These are phyloP conservation scores for Conopomorpha cramerella DNA, from an alignment of 1,140 invertebrate species.

Conservation along the genomic window DNA sequence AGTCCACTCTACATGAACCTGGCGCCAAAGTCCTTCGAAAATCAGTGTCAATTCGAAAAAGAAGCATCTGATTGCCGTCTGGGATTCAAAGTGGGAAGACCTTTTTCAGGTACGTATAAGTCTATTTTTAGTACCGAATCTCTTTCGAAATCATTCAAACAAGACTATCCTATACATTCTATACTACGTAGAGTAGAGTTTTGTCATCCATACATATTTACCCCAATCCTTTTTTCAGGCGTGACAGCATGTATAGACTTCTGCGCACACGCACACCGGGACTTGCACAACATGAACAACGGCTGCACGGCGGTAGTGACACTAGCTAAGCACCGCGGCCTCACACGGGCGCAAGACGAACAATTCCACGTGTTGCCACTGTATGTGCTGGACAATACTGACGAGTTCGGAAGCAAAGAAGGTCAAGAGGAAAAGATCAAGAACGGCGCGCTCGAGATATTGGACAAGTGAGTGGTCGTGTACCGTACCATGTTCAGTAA, in stretches of 20 bases:
- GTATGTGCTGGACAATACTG: constrained; percentile 87
- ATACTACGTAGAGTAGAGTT: neutral
- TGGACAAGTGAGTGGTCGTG: constrained; percentile 79
- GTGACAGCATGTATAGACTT: constrained; percentile 96
- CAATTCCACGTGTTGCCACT: constrained; percentile 93
- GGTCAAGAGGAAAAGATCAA: constrained; percentile 83
- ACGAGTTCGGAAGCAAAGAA: constrained; percentile 87
- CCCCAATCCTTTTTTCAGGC: too few species aligned
- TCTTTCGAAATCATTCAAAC: neutral
- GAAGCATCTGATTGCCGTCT: constrained; percentile 88
- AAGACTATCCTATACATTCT: too few species aligned
- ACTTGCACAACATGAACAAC: constrained; percentile 96
- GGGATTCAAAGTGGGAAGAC: constrained; percentile 81
- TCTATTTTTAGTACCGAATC: neutral
- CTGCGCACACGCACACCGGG: constrained; percentile 93
- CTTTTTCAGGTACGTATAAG: constrained; percentile 73
- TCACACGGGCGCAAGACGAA: constrained; percentile 83
- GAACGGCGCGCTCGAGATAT: constrained; percentile 81
- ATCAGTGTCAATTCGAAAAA: constrained; percentile 89
- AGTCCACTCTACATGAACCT: constrained; percentile 85
- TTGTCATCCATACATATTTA: neutral
- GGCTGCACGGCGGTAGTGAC: constrained; percentile 95
- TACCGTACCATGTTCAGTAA: too few species aligned
- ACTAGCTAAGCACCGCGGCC: constrained; percentile 80
- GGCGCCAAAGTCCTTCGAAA: constrained; percentile 88